phyloP scores from a whole-genome alignment of 2,888 invertebrate species.

The Rambutsinella grinnellia region DNA sequence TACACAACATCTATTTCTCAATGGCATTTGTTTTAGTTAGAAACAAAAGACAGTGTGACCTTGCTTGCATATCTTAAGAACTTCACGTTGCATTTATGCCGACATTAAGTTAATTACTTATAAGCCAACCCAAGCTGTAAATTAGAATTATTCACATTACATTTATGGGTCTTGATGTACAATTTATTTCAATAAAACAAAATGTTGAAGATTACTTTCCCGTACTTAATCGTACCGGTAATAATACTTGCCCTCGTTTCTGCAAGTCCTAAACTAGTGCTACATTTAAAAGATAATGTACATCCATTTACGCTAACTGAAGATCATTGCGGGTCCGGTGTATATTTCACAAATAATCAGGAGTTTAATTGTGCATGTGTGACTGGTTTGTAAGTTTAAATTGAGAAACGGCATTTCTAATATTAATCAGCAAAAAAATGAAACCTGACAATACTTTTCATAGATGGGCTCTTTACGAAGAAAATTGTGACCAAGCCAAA shows the following conservation, averaged over 20 bases:
- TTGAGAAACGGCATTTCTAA: not conserved
- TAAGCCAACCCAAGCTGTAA: no score
- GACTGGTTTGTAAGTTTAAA: conserved; percentile 36
- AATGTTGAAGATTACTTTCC: no score
- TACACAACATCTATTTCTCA: no score
- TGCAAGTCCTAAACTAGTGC: conserved; percentile 16
- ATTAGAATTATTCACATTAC: no score
- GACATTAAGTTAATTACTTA: no score
- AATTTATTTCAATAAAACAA: no score
- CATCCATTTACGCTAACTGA: conserved; percentile 20
- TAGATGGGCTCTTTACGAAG: conserved; percentile 48
- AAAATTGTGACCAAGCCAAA: conserved; percentile 10
- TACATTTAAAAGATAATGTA: conserved; percentile 19
- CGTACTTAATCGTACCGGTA: no score
- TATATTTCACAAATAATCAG: not conserved
- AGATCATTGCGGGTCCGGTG: conserved; percentile 32
- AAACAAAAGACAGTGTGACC: no score
- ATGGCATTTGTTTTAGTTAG: no score
- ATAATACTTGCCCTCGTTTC: not conserved
- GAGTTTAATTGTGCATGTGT: conserved; percentile 31
- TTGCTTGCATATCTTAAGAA: no score
- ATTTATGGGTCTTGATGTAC: no score
- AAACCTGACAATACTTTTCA: not conserved
- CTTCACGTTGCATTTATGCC: no score
- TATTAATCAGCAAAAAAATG: not conserved